These are phyloP conservation scores for Lophochroa leadbeateri DNA, from an alignment of 2,113 vertebrate genomes.

Conservation along the genomic window DNA sequence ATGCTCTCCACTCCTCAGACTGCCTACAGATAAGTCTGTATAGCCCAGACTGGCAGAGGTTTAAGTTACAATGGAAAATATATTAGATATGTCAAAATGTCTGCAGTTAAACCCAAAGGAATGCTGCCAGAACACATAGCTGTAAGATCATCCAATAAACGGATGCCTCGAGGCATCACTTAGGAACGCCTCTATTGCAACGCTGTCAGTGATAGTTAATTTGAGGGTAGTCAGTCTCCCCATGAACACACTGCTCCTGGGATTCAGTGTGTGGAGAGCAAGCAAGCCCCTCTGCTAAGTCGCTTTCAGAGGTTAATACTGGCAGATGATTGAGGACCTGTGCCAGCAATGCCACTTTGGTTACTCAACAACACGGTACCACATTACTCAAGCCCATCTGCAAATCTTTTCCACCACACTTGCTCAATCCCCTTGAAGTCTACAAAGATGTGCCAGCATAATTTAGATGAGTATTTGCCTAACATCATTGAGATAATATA, in stretches of 20 bases:
- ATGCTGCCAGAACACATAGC: not conserved
- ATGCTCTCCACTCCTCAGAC: not conserved
- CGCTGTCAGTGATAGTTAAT: not conserved
- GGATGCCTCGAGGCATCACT: not conserved
- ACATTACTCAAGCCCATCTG: not conserved
- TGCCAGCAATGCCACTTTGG: not conserved
- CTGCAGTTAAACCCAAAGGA: slow-evolving; percentile 4
- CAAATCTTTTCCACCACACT: not conserved
- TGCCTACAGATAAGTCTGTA: not conserved
- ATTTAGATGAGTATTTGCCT: not conserved
- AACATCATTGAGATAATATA: not conserved
- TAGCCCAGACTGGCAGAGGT: not conserved
- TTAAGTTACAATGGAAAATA: slow-evolving; percentile 53
- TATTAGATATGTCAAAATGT: slow-evolving; percentile 15
- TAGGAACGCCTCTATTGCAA: not conserved
- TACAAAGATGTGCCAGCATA: not conserved
- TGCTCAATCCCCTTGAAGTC: not conserved
- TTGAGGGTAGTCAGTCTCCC: not conserved
- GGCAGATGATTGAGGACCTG: not conserved
- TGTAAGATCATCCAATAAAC: not conserved
- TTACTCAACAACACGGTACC: not conserved
- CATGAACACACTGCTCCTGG: not conserved
- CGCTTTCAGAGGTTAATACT: not conserved
- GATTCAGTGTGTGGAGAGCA: not conserved
- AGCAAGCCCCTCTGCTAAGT: not conserved